Percentiles rank a stretch among this genome's conserved stretches.
Evolutionary conservation across 2,888 invertebrate genomes (phyloP).

Genomic region (Lomographa bimaculata): DNA sequence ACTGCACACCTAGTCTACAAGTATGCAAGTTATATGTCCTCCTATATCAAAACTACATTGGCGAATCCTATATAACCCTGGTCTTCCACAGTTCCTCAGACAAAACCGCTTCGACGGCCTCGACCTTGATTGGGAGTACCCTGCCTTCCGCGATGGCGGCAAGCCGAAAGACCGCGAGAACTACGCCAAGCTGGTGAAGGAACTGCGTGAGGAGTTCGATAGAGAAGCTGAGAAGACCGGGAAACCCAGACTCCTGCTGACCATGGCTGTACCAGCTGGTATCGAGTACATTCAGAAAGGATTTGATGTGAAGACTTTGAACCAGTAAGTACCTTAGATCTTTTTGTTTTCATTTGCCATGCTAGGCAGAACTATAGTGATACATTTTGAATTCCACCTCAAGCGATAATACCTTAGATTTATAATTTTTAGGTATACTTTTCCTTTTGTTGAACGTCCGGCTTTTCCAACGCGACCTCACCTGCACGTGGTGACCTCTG

Average conservation of each 20-base stretch:
- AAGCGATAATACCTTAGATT: no score
- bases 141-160: slow-evolving; percentile 91
- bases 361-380: no score
- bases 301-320: slow-evolving; percentile 94
- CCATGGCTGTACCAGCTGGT: slow-evolving; percentile 97
- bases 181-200: slow-evolving; percentile 94
- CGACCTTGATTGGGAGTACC: slow-evolving; percentile 96
- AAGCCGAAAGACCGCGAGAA: slow-evolving; percentile 93
- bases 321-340: slow-evolving; percentile 89
- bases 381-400: no score
- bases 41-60: no score
- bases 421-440: no score
- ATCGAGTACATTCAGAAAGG: slow-evolving; percentile 97
- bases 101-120: slow-evolving; percentile 97
- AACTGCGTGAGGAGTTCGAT: slow-evolving; percentile 94
- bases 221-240: slow-evolving; percentile 93
- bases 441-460: no score
- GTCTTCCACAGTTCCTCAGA: slow-evolving; percentile 86
- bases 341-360: no score
- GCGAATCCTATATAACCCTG: no score
- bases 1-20: no score
- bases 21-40: no score
- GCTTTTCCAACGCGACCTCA: no score
- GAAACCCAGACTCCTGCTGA: slow-evolving; percentile 89
- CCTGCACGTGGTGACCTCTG: no score